Conservation (phyloP, 2,113 vertebrate species). For the Carlito syrichta region DNA sequence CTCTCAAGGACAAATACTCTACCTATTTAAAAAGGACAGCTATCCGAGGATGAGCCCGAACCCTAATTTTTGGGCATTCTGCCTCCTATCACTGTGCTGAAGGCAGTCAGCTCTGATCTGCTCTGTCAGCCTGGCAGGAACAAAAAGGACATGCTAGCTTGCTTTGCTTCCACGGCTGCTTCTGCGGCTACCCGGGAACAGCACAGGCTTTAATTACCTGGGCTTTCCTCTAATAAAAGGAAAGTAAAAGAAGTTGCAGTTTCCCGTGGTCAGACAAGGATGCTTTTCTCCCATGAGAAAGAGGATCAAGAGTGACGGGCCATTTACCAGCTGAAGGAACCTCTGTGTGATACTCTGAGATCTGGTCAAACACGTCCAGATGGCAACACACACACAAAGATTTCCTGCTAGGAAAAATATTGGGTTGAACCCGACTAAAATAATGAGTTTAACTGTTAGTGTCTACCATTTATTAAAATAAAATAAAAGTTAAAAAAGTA, state of each 20-base stretch:
- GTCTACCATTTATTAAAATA: not conserved
- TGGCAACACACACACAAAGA: not conserved
- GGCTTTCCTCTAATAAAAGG: conserved; percentile 1
- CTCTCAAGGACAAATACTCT: conserved; percentile 1
- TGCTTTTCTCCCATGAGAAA: not conserved
- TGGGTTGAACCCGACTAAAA: not conserved
- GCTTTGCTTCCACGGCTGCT: not conserved
- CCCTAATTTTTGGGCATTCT: not conserved
- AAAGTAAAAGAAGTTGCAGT: not conserved
- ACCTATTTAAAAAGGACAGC: not conserved
- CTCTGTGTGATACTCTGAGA: not conserved
- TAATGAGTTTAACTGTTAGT: not conserved
- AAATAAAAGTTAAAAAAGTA: not conserved
- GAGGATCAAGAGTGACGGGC: not conserved
- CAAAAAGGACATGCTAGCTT: not conserved
- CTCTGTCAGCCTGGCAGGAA: not conserved
- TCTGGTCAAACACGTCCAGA: not conserved
- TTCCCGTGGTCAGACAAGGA: not conserved
- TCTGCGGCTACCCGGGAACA: not conserved
- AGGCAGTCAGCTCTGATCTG: not conserved
- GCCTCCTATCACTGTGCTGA: not conserved
- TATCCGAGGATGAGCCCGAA: not conserved
- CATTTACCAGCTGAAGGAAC: not conserved
- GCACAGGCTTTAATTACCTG: not conserved
- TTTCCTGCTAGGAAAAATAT: not conserved